These are phyloP conservation scores for Rhizoglyphus robini DNA, from an alignment of 1,140 invertebrate species.

Conservation along the genomic window DNA sequence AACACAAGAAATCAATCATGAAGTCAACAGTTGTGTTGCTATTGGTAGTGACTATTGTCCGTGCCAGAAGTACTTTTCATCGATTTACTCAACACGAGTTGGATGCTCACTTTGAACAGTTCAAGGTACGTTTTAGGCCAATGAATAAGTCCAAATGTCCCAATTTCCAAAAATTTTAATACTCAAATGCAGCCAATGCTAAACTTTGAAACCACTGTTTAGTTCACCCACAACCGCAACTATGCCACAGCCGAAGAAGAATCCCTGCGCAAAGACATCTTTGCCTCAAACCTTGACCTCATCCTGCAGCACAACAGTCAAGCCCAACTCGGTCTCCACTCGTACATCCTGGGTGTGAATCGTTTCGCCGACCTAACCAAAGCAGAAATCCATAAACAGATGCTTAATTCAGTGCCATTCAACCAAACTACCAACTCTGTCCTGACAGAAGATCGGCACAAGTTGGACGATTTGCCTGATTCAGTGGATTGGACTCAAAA, in stretches of 20 bases:
- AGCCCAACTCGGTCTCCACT: neutral
- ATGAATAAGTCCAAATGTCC: too few relatives aligned
- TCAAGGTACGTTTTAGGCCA: neutral
- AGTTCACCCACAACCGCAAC: neutral
- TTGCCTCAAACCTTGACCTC: neutral
- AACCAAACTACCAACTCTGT: slow-evolving; percentile 29
- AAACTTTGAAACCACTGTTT: too few relatives aligned
- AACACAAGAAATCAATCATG: too few relatives aligned
- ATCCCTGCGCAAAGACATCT: neutral
- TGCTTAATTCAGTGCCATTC: slow-evolving; percentile 29
- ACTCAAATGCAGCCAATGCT: too few relatives aligned
- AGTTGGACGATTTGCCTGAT: slow-evolving; percentile 43
- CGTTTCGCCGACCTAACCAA: slow-evolving; percentile 17
- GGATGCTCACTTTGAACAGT: too few relatives aligned
- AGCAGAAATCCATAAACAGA: slow-evolving; percentile 54
- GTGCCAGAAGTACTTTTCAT: too few relatives aligned
- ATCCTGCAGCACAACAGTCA: slow-evolving; percentile 12
- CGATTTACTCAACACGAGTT: too few relatives aligned
- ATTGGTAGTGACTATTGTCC: too few relatives aligned
- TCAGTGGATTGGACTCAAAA: slow-evolving; percentile 69
- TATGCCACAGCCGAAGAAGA: neutral
- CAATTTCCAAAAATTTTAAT: neutral
- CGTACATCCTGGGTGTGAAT: neutral
- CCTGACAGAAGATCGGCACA: slow-evolving; percentile 44
- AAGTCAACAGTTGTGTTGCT: too few relatives aligned